Evolutionary conservation across 2,888 invertebrate species (phyloP).

Genomic region (Cryptosula pallasiana): DNA sequence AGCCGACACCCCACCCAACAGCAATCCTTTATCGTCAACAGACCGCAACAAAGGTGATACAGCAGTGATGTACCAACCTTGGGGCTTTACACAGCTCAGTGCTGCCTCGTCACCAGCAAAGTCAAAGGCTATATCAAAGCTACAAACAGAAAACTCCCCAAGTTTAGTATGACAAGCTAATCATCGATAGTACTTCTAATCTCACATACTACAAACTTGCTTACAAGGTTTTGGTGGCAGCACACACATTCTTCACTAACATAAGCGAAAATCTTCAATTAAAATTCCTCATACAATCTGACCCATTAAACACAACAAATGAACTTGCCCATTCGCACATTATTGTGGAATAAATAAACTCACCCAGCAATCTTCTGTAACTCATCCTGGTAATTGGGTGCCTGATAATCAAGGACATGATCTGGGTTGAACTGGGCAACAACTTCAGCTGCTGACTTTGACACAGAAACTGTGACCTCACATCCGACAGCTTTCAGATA

Average conservation of each 20-base stretch:
- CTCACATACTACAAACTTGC: no score
- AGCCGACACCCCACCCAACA: slow-evolving; percentile 63
- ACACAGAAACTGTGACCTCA: slow-evolving; percentile 69
- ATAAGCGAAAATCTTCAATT: no score
- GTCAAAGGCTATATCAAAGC: slow-evolving; percentile 78
- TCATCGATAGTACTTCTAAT: no score
- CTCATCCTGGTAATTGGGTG: slow-evolving; percentile 59
- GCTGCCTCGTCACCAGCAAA: slow-evolving; percentile 66
- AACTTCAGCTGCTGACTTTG: slow-evolving; percentile 63
- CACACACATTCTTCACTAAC: no score
- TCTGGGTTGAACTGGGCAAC: slow-evolving; percentile 67
- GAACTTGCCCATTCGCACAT: no score
- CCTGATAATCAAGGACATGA: slow-evolving; percentile 70
- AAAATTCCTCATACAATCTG: no score
- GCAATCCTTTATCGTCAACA: slow-evolving; percentile 69
- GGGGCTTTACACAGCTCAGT: background rate
- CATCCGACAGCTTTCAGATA: slow-evolving; percentile 68
- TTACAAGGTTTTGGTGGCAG: no score
- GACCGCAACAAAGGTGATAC: slow-evolving; percentile 74
- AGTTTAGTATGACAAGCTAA: no score
- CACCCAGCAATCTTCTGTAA: slow-evolving; percentile 65
- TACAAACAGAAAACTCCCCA: no score
- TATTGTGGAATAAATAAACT: no score
- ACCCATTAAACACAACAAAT: no score
- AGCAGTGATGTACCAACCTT: slow-evolving; percentile 66